Conservation (phyloP, 2,113 vertebrate genomes). For the Anhinga rufa region DNA sequence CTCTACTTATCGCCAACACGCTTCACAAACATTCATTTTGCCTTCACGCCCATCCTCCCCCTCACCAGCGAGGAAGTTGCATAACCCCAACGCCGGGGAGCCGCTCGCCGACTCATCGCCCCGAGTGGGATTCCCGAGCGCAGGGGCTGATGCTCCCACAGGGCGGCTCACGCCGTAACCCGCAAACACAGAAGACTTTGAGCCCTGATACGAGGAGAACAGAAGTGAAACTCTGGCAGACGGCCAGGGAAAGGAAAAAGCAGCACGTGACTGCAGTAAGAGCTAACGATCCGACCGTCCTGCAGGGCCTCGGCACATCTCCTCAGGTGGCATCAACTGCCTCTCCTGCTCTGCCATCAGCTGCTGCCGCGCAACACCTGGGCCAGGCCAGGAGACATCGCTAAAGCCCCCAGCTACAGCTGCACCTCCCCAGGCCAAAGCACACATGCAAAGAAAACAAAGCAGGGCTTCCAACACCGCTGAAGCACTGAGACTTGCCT, state of each 20-base stretch:
- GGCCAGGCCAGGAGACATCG: background rate
- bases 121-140: fast-evolving
- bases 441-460: background rate
- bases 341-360: background rate
- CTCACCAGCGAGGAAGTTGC: background rate
- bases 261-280: background rate
- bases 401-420: background rate
- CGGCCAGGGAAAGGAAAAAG: background rate
- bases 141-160: background rate
- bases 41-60: background rate
- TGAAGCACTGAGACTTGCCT: background rate
- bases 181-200: background rate
- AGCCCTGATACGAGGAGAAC: background rate
- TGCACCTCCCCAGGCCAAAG: background rate
- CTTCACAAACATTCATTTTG: background rate
- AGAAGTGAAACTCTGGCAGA: background rate
- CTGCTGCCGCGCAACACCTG: background rate
- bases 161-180: fast-evolving
- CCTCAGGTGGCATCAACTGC: background rate
- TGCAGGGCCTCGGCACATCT: background rate
- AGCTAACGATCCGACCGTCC: background rate
- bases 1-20: background rate
- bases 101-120: fast-evolving
- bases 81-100: background rate
- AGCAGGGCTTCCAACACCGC: background rate